Percentiles rank a stretch among this genome's conserved stretches.
phyloP scores from a whole-genome alignment of 2,888 invertebrate species.

The Cataglyphis albicans region DNA sequence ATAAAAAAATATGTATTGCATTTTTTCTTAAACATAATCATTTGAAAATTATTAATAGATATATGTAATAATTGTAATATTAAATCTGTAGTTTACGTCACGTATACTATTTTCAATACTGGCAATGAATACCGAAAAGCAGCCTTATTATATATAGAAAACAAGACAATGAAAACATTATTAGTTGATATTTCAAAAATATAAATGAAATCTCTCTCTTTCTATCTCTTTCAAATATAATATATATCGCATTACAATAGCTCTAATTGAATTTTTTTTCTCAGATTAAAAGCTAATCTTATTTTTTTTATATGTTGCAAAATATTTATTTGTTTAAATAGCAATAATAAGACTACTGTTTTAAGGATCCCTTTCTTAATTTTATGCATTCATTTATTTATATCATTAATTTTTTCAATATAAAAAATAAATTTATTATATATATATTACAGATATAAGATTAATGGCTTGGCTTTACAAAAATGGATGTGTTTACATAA shows the following conservation, averaged over 20 bases:
- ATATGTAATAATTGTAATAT: neutral
- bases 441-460: neutral
- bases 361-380: neutral
- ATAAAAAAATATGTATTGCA: neutral
- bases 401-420: neutral
- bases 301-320: neutral
- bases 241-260: neutral
- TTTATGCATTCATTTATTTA: neutral
- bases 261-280: neutral
- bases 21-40: neutral
- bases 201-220: neutral
- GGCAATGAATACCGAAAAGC: too few species aligned
- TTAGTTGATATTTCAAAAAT: neutral
- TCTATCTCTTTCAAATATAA: neutral
- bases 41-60: neutral
- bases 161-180: neutral
- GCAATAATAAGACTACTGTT: neutral
- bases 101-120: too few species aligned
- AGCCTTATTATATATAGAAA: neutral
- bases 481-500: neutral
- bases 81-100: neutral
- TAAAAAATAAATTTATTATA: constrained; percentile 1
- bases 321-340: too few species aligned
- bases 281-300: neutral
- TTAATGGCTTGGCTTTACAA: neutral